Conservation (phyloP, 2,113 vertebrate genomes). For the Trogon surrucura region DNA sequence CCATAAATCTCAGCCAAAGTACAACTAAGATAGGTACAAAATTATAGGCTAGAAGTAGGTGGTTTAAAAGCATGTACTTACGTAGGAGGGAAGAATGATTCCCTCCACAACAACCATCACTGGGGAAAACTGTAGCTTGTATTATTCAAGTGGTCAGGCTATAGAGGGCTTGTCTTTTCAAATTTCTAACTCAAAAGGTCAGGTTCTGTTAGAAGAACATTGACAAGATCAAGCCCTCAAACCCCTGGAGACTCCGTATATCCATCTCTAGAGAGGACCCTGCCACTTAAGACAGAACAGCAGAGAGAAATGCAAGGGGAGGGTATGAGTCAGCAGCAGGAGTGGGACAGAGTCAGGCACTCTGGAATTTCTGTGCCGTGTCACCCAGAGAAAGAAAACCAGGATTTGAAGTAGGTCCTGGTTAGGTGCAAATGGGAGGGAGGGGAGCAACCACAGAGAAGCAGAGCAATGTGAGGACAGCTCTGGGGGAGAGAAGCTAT, state of each 20-base stretch:
- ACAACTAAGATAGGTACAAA: neutral
- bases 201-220: neutral
- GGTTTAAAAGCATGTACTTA: neutral
- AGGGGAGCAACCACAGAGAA: neutral
- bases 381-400: fast-evolving
- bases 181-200: neutral
- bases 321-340: neutral
- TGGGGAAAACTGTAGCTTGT: neutral
- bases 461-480: fast-evolving
- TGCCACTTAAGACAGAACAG: neutral
- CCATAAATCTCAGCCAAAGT: conserved; percentile 16
- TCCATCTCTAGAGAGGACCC: neutral
- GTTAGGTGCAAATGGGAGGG: neutral
- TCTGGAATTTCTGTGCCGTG: neutral
- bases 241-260: neutral
- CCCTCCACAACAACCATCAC: neutral
- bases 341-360: neutral
- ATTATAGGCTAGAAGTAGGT: neutral
- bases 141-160: neutral
- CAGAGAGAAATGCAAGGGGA: neutral
- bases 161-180: neutral
- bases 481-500: neutral
- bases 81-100: neutral
- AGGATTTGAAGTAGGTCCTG: neutral
- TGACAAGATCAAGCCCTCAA: neutral